Conservation (phyloP, 2,888 invertebrate genomes). For the Chamaedrilus cognettii region DNA sequence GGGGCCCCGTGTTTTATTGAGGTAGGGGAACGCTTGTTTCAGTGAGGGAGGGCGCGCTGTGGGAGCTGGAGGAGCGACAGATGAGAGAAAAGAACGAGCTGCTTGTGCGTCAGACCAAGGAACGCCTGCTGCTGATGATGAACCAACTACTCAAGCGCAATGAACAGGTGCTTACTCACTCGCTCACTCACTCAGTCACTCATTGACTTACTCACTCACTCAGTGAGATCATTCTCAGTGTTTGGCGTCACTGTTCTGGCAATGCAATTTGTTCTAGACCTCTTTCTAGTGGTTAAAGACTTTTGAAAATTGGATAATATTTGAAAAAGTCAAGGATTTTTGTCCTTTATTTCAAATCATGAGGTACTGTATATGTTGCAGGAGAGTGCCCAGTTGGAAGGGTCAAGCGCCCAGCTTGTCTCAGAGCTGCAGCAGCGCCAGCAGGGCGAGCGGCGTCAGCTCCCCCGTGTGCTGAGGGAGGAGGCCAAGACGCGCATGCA, state of each 20-base stretch:
- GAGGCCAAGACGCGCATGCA: constrained; percentile 1
- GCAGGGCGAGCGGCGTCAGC: background rate
- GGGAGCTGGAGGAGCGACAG: constrained; percentile 98
- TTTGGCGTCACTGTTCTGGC: too few species aligned
- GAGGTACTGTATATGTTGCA: too few species aligned
- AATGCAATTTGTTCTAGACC: too few species aligned
- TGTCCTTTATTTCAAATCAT: too few species aligned
- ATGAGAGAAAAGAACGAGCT: constrained; percentile 96
- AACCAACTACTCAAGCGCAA: constrained; percentile 96
- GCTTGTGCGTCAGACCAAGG: constrained; percentile 92
- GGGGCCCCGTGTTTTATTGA: too few species aligned
- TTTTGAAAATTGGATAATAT: too few species aligned
- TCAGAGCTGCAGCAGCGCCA: background rate
- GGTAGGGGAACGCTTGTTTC: background rate
- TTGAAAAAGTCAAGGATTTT: too few species aligned
- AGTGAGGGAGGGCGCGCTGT: constrained; percentile 89
- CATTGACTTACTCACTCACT: too few species aligned
- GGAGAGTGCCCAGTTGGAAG: background rate
- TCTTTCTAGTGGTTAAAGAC: too few species aligned
- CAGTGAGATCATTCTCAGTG: too few species aligned
- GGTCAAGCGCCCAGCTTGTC: background rate
- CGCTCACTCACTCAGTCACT: too few species aligned
- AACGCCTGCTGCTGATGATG: constrained; percentile 94
- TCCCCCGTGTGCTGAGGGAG: background rate
- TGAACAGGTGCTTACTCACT: too few species aligned